Conservation (phyloP, 2,888 invertebrate species). For the Chaitophorus viminalis region DNA sequence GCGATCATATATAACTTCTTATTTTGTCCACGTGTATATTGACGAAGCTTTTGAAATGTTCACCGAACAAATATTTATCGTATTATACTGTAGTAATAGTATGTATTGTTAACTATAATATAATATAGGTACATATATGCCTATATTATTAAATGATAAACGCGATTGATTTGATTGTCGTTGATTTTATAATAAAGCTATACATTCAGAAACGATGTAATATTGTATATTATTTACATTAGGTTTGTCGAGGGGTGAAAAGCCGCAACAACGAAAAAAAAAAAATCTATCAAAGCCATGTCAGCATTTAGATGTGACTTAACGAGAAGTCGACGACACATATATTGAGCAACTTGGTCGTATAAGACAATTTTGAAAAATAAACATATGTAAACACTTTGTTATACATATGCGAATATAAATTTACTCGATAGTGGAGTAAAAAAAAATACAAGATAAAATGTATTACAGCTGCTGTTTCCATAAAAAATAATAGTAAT, state of each 20-base stretch:
- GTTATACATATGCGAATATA: not conserved
- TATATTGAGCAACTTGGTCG: not conserved
- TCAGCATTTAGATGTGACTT: constrained; percentile 29
- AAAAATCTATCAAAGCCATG: constrained; percentile 11
- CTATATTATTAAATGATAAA: not conserved
- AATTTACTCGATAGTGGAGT: not conserved
- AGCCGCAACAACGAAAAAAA: constrained; percentile 20
- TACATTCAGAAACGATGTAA: not conserved
- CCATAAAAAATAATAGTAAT: too few species aligned
- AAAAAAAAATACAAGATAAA: not conserved
- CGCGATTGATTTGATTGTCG: not conserved
- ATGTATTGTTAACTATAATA: not conserved
- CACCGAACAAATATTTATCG: not conserved
- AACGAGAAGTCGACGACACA: constrained; percentile 2
- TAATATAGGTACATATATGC: too few species aligned
- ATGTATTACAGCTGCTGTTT: not conserved
- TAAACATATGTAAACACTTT: constrained; percentile 24
- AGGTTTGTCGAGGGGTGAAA: not conserved
- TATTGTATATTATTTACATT: too few species aligned
- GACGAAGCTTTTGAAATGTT: not conserved
- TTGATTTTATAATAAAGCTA: not conserved
- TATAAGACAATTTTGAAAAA: constrained; percentile 7
- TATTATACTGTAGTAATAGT: not conserved
- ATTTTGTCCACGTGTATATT: not conserved
- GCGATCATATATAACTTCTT: not conserved